Evolutionary conservation across 1,140 invertebrate genomes (phyloP), one percentile per base, ranked within the genome.

Genomic region (Drosophila busckii): DNA sequence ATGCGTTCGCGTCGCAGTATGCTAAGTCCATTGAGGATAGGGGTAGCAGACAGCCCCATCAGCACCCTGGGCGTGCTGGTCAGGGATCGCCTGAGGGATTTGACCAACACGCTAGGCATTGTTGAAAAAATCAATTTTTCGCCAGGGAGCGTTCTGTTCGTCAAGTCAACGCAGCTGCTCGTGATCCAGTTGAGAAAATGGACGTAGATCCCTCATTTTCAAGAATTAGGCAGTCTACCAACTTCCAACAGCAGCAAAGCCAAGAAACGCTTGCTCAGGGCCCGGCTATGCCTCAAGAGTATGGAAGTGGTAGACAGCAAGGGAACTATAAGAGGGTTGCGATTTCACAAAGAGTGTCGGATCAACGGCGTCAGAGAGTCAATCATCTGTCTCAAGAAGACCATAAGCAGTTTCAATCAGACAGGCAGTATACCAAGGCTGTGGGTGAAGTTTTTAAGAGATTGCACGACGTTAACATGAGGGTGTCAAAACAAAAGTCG

Each of bases 1-100:
- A 34, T 34, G 31, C 31, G 15, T 34, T 34, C n/a, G 13, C 13
- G 31, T 34, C 31, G 9, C 32, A 28, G 32, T 45, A 45, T n/a
- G 16, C 29, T 1, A 35, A 10, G 34, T 26, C 2, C 5, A 4
- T 35, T n/a, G 20, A 8, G 26, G 29, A 20, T 10, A 34, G 15
- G 10, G 28, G 22, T 34, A 40, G 26, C 6, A 45, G n/a, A 45
- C n/a, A n/a, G n/a, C n/a, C n/a, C n/a, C n/a, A n/a, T n/a, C n/a
- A n/a, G n/a, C n/a, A n/a, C n/a, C n/a, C n/a, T n/a, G n/a, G n/a
- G n/a, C n/a, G n/a, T n/a, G n/a, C n/a, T n/a, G n/a, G n/a, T n/a
- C n/a, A n/a, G n/a, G n/a, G n/a, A n/a, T n/a, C n/a, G n/a, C n/a
- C n/a, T n/a, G n/a, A n/a, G n/a, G n/a, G n/a, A n/a, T n/a, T n/a